Base-by-base conservation (phyloP, 2,113 vertebrate genomes). In the Phrynosoma blainvillii region DNA sequence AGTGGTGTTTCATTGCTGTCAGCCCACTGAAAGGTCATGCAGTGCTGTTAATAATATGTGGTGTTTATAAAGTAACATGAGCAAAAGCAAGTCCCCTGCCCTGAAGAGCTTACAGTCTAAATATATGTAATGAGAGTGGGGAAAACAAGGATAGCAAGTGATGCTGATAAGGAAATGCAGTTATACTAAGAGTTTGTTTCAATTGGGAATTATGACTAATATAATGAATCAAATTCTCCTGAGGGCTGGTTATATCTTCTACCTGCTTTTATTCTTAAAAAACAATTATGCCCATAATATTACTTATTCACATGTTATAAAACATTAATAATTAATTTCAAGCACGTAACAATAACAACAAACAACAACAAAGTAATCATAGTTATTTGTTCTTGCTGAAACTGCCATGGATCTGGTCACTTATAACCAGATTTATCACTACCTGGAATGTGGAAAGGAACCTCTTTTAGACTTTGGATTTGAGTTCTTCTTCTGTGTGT, bases 91-190 rank as follows among this genome's bases (percentile, higher is more conserved):
- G 20, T 16, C 75, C 75, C 74, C 75, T 86, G 75, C 75, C 84
- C 75, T 68, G 59, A 78, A 86, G 36, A 52, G 84, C 75, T 86
- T 86, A 66, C 36, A 47, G 30, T 77, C 84, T 78, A 66, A 77
- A 85, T 85, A 78, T 85, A 68, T 70, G 47, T 14, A 11, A 7
- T 77, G 56, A 25, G 5, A 25, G 23, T 4, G 40, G 2, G 8
- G 52, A 20, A 59, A 80, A 52, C 25, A n/a, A 59, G 27, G 14
- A 21, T 71, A 16, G 14, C 14, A 25, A 27, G 27, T 21, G 36
- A 18, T n/a, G 36, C 40, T 12, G 65, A 11, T 66, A 77, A 62
- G 74, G 16, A 66, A 36, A n/a, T 85, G 36, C 12, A 30, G n/a
- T 76, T 65, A 59, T 36, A 21, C 14, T n/a, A n/a, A 47, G 52